Percentiles rank a stretch among this genome's conserved stretches.
Conservation (phyloP, 2,113 vertebrate species). For the Cranoglanis bouderius region DNA sequence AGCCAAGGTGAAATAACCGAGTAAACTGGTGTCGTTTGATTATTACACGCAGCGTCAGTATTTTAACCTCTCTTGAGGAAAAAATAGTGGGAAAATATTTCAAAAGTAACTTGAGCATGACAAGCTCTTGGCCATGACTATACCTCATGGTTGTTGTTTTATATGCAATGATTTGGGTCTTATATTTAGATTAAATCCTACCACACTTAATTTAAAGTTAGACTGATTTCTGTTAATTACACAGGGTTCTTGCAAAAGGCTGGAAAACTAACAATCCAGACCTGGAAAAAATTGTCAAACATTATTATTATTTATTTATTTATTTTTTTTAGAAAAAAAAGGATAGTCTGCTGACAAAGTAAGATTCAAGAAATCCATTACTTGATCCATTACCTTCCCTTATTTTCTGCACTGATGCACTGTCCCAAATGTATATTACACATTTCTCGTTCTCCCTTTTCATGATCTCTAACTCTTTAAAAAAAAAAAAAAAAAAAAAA, state of each 20-base stretch:
- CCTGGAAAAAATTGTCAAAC: neutral
- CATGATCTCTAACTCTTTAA: neutral
- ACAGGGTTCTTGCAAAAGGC: neutral
- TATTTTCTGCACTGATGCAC: neutral
- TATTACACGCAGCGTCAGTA: neutral
- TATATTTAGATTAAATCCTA: neutral
- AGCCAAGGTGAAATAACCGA: slow-evolving; percentile 81
- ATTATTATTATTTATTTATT: neutral
- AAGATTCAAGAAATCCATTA: neutral
- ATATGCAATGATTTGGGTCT: neutral
- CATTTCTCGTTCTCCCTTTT: neutral
- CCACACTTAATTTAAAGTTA: neutral
- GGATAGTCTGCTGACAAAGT: neutral
- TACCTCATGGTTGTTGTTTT: neutral
- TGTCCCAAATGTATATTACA: neutral
- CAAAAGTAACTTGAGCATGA: neutral
- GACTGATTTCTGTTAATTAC: neutral
- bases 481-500: too few relatives aligned
- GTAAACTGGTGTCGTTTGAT: neutral
- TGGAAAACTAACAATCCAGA: neutral
- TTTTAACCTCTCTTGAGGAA: neutral
- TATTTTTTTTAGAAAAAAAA: neutral
- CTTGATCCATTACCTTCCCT: neutral
- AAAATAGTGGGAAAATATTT: neutral
- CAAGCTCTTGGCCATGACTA: neutral